These are phyloP conservation scores for Cheilosia pagana DNA, from an alignment of 2,888 invertebrate genomes.

Conservation along the genomic window DNA sequence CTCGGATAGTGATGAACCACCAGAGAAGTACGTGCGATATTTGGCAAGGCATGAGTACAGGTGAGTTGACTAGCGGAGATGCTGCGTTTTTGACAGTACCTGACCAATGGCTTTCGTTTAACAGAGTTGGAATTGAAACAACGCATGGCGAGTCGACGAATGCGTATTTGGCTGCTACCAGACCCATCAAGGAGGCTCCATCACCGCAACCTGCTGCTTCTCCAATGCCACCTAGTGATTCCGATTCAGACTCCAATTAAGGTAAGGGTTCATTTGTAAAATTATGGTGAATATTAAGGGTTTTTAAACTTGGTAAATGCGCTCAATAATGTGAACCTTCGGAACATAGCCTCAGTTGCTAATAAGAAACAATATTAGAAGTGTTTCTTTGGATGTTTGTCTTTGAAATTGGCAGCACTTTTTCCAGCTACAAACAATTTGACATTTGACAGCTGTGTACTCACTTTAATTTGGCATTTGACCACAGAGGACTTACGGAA, in stretches of 20 bases:
- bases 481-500: too few relatives aligned
- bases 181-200: conserved; percentile 82
- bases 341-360: too few relatives aligned
- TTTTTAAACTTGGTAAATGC: too few relatives aligned
- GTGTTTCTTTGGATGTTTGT: too few relatives aligned
- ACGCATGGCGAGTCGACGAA: conserved; percentile 89
- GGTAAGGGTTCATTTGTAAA: conserved; percentile 66
- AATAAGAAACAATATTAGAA: too few relatives aligned
- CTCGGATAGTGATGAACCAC: conserved; percentile 94
- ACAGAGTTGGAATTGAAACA: conserved; percentile 94
- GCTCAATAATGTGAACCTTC: too few relatives aligned
- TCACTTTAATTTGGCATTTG: too few relatives aligned
- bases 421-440: too few relatives aligned
- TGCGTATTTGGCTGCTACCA: conserved; percentile 88
- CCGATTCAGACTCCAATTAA: conserved; percentile 86
- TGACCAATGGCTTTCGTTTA: not conserved
- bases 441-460: too few relatives aligned
- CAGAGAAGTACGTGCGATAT: conserved; percentile 99
- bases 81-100: not conserved
- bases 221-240: conserved; percentile 84
- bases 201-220: conserved; percentile 82
- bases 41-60: conserved; percentile 97
- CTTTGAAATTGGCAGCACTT: too few relatives aligned
- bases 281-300: too few relatives aligned
- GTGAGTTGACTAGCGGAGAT: conserved; percentile 84